These are phyloP conservation scores for Ptilodon capucinus DNA, from an alignment of 2,888 invertebrate species.

Conservation along the genomic window DNA sequence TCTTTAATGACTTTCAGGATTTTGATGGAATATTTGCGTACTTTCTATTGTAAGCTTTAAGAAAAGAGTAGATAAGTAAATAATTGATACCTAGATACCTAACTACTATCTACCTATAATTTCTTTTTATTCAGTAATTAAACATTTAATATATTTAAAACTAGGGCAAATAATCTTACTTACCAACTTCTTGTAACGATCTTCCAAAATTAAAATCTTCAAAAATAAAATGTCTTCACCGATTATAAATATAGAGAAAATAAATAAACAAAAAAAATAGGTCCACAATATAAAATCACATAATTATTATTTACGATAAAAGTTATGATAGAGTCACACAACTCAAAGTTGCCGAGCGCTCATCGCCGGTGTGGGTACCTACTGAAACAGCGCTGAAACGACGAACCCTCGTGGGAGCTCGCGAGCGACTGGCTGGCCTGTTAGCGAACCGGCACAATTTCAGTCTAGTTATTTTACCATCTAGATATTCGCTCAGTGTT, in stretches of 20 bases:
- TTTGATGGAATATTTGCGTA: too few relatives aligned
- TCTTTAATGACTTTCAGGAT: too few relatives aligned
- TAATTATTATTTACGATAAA: slow-evolving; percentile 18
- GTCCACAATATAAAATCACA: slow-evolving; percentile 33
- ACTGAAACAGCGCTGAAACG: slow-evolving; percentile 31
- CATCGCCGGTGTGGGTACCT: slow-evolving; percentile 12
- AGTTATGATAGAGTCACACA: slow-evolving; percentile 23
- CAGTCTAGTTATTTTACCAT: slow-evolving; percentile 16
- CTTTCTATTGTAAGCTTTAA: too few relatives aligned
- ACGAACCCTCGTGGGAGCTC: slow-evolving; percentile 31
- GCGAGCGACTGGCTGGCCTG: slow-evolving; percentile 34
- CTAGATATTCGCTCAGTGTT: slow-evolving; percentile 3
- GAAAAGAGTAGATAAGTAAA: too few relatives aligned
- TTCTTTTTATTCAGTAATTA: too few relatives aligned
- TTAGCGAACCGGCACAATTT: slow-evolving; percentile 3
- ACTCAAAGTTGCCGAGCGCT: slow-evolving; percentile 35
- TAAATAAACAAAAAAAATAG: slow-evolving; percentile 2
- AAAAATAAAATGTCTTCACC: neutral
- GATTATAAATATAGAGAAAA: too few relatives aligned
- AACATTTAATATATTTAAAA: neutral
- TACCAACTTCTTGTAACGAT: neutral
- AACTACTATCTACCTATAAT: too few relatives aligned
- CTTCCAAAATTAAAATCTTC: neutral
- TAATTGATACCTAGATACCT: too few relatives aligned
- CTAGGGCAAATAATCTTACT: neutral